Base-by-base conservation (phyloP, 35 echinoderm and acorn worm genomes). In the Patiria miniata region DNA sequence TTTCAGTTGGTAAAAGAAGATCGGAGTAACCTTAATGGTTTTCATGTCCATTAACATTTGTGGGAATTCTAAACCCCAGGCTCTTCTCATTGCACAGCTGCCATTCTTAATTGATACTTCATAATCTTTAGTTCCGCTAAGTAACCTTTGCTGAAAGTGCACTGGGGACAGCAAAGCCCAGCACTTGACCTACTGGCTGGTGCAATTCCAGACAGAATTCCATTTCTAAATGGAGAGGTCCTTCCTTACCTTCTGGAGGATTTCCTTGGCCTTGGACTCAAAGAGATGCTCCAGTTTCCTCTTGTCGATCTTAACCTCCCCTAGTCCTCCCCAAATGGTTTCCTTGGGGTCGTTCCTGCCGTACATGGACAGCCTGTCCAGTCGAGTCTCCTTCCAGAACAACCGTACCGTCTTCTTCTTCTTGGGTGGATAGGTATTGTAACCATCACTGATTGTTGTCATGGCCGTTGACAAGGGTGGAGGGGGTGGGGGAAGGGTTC, bases 341-440 rank as follows among this genome's bases (percentile, higher is more conserved):
- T 82, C 54, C 82, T 58, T 40, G 0, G 53, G 69, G 57, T 90
- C 88, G 22, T 87, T 36, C 23, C 61, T 77, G 47, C 80, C 85
- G 37, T 92, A 87, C 78, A 81, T 87, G 33, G 85, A 44, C 15
- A 86, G 29, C 26, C 61, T 84, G 10, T 87, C 79, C 21, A 80
- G 36, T 38, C 57, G 55, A 1, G 82, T 58, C 39, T 84, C 82
- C 53, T 93, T 92, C 96, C 92, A 99, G 76, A 94, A 94, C 26
- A 99, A 83, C 38, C 92, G 61, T 1, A 99, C 89, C 10, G 96
- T 99, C 83, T 99, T 99, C 89, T 99, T 99, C 40, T 92, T 92
- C 81, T 93, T 97, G 0, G 78, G 78, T 16, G 87, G 85, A 26
- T 80, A 58, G 8, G 87, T 90, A 26, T 60, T 61, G 36, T 59